Conservation (phyloP, 2,888 invertebrate genomes). For the Conops quadrifasciatus region DNA sequence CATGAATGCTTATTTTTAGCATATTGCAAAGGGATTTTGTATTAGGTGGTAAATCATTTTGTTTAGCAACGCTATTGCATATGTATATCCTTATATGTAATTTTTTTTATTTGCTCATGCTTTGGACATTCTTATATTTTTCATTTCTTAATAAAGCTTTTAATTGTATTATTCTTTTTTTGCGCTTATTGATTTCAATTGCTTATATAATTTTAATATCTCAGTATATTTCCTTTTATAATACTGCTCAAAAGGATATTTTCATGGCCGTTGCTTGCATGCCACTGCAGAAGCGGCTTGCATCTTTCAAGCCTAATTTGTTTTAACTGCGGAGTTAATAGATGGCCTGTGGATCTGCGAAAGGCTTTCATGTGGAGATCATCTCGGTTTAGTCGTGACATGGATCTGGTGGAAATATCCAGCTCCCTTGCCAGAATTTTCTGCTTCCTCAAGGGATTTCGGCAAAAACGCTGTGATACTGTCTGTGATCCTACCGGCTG, state of each 20-base stretch:
- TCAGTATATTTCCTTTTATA: constrained; percentile 6
- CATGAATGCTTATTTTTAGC: not conserved
- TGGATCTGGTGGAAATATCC: no score
- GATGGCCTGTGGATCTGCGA: no score
- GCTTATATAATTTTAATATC: not conserved
- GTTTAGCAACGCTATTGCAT: not conserved
- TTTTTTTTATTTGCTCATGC: constrained; percentile 5
- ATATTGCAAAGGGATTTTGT: not conserved
- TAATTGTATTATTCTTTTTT: not conserved
- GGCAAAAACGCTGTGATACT: no score
- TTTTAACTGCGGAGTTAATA: no score
- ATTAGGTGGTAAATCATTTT: not conserved
- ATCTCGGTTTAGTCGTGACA: no score
- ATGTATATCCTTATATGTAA: not conserved
- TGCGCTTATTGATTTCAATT: not conserved
- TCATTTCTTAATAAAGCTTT: constrained; percentile 6
- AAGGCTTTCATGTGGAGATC: no score
- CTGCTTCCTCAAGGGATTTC: no score
- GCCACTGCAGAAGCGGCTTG: no score
- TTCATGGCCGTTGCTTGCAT: no score
- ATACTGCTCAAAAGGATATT: constrained; percentile 1
- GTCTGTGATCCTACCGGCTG: no score
- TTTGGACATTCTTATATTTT: not conserved
- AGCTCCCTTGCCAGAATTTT: no score
- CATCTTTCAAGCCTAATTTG: no score